Base-by-base conservation (phyloP, 2,888 invertebrate species). In the Heliconius erato region DNA sequence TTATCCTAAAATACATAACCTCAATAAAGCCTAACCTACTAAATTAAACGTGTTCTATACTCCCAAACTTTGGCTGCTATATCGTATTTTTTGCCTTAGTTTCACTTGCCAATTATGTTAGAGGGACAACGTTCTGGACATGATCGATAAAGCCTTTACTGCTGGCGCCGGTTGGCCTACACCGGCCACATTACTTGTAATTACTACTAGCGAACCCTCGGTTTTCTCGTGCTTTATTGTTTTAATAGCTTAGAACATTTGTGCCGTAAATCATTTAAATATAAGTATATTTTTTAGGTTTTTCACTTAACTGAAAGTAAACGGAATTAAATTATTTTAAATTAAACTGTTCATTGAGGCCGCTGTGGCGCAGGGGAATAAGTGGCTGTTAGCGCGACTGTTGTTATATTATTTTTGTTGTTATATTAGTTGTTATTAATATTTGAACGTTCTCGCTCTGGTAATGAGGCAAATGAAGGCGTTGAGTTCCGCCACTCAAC, bases 61-160 rank as follows among this genome's bases (percentile, higher is more conserved):
- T 32, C 7, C 49, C 16, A 49, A 67, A 72, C 49, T 26, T 72
- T 19, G 26, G 49, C 72, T 63, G 26, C 63, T 63, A 35, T 35
- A 3, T n/a, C 76, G 32, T n/a, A 19, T 67, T 78, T 67, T 78
- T 67, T 68, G 26, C 72, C 49, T 32, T n/a, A 44, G 49, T 78
- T 78, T 23, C 69, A 44, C 69, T 77, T 63, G 59, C 81, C 71
- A 78, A 84, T 85, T 82, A 84, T 79, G 81, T 85, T 83, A 67
- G 86, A 87, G 87, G 89, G 88, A 89, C 89, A 88, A 88, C 88
- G 90, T 90, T 92, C 91, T 89, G 86, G 79, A 83, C 87, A 90
- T 92, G 92, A 93, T 93, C 93, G 92, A 93, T 93, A 92, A 87
- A 76, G 40, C 87, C 86, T 85, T 87, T 82, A 65, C 69, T 80